phyloP scores from a whole-genome alignment of 2,888 invertebrate genomes.

The Dione vanillae region DNA sequence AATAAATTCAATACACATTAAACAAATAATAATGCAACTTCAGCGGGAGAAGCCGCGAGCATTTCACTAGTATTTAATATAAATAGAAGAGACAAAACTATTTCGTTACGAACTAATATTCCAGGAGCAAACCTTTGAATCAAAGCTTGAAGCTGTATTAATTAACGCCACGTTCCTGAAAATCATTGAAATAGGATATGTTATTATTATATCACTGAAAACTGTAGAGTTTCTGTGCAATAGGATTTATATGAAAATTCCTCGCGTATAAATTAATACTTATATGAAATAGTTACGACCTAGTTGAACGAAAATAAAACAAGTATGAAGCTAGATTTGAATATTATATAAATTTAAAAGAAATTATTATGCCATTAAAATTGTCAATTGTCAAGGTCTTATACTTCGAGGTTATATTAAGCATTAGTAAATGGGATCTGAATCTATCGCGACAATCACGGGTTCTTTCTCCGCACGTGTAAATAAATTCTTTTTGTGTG shows the following conservation, averaged over 20 bases:
- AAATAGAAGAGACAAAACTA: not conserved
- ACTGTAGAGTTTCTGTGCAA: not conserved
- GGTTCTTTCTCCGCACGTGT: too few species aligned
- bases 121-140: slow-evolving; percentile 9
- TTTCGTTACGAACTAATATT: not conserved
- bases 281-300: not conserved
- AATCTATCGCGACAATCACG: too few species aligned
- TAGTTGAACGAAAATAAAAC: not conserved
- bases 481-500: too few species aligned
- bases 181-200: slow-evolving; percentile 3
- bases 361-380: too few species aligned
- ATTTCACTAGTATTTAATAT: too few species aligned
- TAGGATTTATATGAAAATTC: not conserved
- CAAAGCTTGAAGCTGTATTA: slow-evolving; percentile 10
- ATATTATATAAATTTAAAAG: not conserved
- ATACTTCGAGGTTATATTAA: too few species aligned
- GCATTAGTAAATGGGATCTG: too few species aligned
- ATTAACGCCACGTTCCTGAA: slow-evolving; percentile 14
- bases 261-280: not conserved
- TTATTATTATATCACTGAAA: not conserved
- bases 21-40: too few species aligned
- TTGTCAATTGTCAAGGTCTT: too few species aligned
- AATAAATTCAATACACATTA: too few species aligned
- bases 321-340: not conserved
- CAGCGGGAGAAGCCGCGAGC: too few species aligned